Evolutionary conservation across 2,113 vertebrate genomes (phyloP).

Genomic region (Octodon degus): DNA sequence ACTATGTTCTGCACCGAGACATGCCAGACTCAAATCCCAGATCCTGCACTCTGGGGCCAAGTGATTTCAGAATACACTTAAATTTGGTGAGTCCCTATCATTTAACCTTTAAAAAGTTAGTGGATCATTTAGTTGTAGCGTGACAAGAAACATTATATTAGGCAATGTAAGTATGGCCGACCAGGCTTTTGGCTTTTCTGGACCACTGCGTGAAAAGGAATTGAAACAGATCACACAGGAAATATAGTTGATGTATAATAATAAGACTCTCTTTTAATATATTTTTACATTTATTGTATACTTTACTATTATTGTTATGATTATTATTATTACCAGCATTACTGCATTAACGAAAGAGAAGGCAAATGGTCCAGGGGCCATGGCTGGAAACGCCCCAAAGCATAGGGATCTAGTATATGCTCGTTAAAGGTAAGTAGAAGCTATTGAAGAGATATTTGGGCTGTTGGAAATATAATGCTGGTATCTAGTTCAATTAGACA

Average conservation of each 20-base stretch:
- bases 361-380: no score
- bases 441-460: background rate
- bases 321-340: background rate
- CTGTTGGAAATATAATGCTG: background rate
- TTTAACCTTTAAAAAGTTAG: background rate
- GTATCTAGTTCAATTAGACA: slow-evolving; percentile 16
- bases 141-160: background rate
- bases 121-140: background rate
- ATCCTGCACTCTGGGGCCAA: background rate
- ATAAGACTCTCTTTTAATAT: background rate
- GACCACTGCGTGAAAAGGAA: background rate
- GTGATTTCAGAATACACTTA: background rate
- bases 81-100: background rate
- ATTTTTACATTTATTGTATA: background rate
- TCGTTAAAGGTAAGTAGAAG: background rate
- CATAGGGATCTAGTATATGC: background rate
- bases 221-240: background rate
- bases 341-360: background rate
- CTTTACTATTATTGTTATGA: background rate
- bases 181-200: background rate
- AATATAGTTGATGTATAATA: background rate
- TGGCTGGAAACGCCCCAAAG: background rate
- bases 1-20: background rate
- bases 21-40: background rate
- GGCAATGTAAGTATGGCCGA: background rate